Evolutionary conservation across 1,140 invertebrate genomes (phyloP).

Genomic region (Cherax quadricarinatus): DNA sequence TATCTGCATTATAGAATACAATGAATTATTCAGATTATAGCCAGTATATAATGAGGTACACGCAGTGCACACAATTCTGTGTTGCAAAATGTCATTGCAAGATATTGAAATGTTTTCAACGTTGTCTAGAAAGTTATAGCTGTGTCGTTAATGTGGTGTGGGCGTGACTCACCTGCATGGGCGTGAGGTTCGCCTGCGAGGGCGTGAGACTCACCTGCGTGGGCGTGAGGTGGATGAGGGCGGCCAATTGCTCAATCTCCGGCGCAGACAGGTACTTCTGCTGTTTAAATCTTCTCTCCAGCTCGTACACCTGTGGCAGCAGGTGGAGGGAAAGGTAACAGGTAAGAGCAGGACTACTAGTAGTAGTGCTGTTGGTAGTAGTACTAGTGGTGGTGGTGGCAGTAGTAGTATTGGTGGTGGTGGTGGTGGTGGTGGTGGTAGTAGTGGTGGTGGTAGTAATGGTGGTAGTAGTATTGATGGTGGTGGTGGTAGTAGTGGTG

Average conservation of each 20-base stretch:
- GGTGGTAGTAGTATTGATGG: not conserved
- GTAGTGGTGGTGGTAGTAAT: not conserved
- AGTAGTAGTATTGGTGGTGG: not conserved
- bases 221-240: conserved; percentile 79
- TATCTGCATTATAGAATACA: no score
- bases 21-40: no score
- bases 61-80: no score
- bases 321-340: not conserved
- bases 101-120: no score
- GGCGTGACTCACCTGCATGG: not conserved
- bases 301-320: conserved; percentile 90
- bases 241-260: conserved; percentile 84
- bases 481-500: conserved; percentile 1
- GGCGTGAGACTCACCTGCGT: conserved; percentile 80
- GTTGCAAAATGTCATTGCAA: no score
- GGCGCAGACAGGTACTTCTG: conserved; percentile 85
- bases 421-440: not conserved
- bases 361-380: not conserved
- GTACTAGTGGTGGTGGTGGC: not conserved
- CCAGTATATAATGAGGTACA: no score
- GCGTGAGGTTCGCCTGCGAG: not conserved
- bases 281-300: conserved; percentile 95
- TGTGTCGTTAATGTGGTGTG: not conserved
- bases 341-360: not conserved
- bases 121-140: no score